Percentiles rank a stretch among this genome's conserved stretches.
phyloP scores from a whole-genome alignment of 92 coral and sea anemone species.

The Pocillopora meandrina region DNA sequence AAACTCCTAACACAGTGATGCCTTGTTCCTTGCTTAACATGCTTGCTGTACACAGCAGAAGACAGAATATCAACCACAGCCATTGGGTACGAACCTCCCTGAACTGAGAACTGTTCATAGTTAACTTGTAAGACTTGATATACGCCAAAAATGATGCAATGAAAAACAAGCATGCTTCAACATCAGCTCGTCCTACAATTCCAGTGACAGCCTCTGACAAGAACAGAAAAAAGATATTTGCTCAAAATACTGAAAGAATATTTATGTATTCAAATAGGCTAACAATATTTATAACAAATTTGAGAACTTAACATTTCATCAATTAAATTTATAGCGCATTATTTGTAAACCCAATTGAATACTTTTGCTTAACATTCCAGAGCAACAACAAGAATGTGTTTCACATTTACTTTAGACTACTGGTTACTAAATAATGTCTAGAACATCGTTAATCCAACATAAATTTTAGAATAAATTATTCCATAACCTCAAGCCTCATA shows the following conservation, averaged over 20 bases:
- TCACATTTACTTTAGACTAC: too few species aligned
- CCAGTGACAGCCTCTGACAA: constrained; percentile 94
- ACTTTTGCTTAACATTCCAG: too few species aligned
- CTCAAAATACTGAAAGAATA: not conserved
- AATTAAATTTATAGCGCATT: too few species aligned
- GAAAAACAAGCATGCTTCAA: constrained; percentile 89
- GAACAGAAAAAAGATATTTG: not conserved
- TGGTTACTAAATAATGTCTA: too few species aligned
- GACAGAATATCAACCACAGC: constrained; percentile 70
- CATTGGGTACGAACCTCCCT: constrained; percentile 48
- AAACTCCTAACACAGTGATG: constrained; percentile 88
- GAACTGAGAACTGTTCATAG: not conserved
- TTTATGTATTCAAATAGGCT: not conserved
- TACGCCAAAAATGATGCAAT: constrained; percentile 77
- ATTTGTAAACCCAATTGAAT: too few species aligned
- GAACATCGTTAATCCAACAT: too few species aligned
- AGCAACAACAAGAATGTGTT: too few species aligned
- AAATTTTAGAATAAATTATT: too few species aligned
- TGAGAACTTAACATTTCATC: too few species aligned
- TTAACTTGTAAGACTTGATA: constrained; percentile 49
- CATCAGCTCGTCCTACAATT: constrained; percentile 94
- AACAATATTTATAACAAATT: too few species aligned
- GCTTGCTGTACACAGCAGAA: constrained; percentile 74
- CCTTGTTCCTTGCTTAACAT: constrained; percentile 97
- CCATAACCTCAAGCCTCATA: too few species aligned